Evolutionary conservation across 2,113 vertebrate species (phyloP), one percentile per base, ranked within the genome.

Genomic region (Nothoprocta pentlandii): DNA sequence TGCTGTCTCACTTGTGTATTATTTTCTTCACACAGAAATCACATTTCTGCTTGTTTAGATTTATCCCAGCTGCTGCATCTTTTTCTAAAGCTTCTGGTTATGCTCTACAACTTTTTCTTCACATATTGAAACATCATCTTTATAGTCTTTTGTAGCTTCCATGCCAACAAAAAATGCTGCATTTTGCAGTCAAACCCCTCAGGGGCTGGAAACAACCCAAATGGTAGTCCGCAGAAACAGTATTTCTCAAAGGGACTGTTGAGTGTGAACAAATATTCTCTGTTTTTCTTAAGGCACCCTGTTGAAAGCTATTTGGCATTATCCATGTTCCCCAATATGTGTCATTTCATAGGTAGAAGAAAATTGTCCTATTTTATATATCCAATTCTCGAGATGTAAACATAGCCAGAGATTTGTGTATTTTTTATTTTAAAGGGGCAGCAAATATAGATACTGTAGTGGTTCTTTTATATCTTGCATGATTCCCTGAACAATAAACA

Each of bases 231-330:
- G 68, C 73, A 91, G 83, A 96, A 92, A 92, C 87, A 95, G 44
- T 93, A 90, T 96, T 95, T 90, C 88, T 96, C 93, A 80, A 92
- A 93, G 20, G 30, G 68, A 90, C 80, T 95, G 82, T 83, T 96
- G 92, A 96, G 93, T 95, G 93, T 92, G 92, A 96, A 96, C 92
- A 95, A 94, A 86, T 78, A 95, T 64, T 68, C 83, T 88, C 88
- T 96, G 83, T 95, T 96, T 95, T 90, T 70, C 85, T 93, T 93
- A 86, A 85, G 93, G 80, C 68, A 83, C 46, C 39, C 64, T 93
- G 88, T 64, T 96, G 95, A 96, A 95, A 96, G 88, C 36, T 94
- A 47, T 95, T 92, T 96, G 90, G 82, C 83, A 75, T 71, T 88
- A 70, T 78, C 56, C 61, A 12, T 84, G 61, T 70, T 96, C 92